Conservation (phyloP, 2,888 invertebrate genomes). For the Caenorhabditis wallacei region DNA sequence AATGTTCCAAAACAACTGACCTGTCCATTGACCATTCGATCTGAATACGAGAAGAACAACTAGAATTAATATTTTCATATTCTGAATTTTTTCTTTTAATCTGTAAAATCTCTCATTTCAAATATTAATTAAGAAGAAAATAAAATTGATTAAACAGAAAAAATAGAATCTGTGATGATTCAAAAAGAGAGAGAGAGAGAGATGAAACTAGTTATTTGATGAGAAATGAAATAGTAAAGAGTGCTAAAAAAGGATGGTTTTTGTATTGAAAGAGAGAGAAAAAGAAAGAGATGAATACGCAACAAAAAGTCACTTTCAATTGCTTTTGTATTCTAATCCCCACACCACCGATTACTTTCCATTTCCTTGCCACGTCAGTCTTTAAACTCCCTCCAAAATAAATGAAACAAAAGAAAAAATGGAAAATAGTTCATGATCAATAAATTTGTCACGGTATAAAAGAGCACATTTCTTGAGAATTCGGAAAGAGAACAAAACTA, state of each 20-base stretch:
- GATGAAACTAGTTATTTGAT: too few relatives aligned
- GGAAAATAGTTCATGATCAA: not conserved
- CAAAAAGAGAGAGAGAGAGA: too few relatives aligned
- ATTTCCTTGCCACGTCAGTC: slow-evolving; percentile 33
- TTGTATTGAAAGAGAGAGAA: not conserved
- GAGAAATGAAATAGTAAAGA: not conserved
- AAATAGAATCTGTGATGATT: too few relatives aligned
- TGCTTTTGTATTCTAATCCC: slow-evolving; percentile 14
- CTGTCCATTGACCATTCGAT: slow-evolving; percentile 42
- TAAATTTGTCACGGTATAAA: not conserved
- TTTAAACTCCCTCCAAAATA: too few relatives aligned
- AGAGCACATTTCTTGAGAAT: not conserved
- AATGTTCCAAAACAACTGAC: slow-evolving; percentile 13
- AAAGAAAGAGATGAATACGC: slow-evolving; percentile 9
- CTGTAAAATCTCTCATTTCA: too few relatives aligned
- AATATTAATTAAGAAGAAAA: too few relatives aligned
- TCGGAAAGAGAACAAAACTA: not conserved
- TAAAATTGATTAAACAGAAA: too few relatives aligned
- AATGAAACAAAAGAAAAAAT: slow-evolving; percentile 4
- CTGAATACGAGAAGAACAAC: not conserved
- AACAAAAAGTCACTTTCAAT: slow-evolving; percentile 40
- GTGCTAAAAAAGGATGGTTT: not conserved
- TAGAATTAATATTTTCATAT: not conserved
- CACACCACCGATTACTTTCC: slow-evolving; percentile 17
- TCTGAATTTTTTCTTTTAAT: not conserved